A percentile compares a stretch with the other conserved stretches of the same genome.
These are phyloP conservation scores for Antechinus stuartii DNA, from an alignment of 2,113 vertebrate genomes.

Conservation along the genomic window DNA sequence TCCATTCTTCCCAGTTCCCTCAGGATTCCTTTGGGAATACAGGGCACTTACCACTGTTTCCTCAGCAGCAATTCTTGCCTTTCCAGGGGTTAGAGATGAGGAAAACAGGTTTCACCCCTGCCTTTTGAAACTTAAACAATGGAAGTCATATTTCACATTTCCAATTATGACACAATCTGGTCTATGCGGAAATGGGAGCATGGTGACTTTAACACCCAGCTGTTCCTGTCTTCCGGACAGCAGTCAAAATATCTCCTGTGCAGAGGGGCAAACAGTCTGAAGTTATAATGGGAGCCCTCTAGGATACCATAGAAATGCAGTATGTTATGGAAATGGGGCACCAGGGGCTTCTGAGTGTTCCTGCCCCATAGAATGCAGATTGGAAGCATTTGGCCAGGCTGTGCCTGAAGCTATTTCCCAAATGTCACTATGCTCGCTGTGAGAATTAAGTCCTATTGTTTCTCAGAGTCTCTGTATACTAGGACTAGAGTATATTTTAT, in stretches of 20 bases:
- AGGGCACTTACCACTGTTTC: background rate
- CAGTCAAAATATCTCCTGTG: constrained; percentile 26
- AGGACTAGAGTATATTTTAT: background rate
- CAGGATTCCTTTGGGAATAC: background rate
- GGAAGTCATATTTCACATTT: constrained; percentile 63
- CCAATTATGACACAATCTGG: constrained; percentile 55
- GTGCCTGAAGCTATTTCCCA: constrained; percentile 12
- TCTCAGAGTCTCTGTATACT: background rate
- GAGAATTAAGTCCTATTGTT: background rate
- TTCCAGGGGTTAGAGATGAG: constrained; percentile 42
- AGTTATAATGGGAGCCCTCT: constrained; percentile 55
- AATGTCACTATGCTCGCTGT: constrained; percentile 12
- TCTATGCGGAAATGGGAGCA: constrained; percentile 56
- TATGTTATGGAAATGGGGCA: constrained; percentile 9
- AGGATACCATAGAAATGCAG: constrained; percentile 58
- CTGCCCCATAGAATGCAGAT: constrained; percentile 1
- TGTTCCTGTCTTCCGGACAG: constrained; percentile 67
- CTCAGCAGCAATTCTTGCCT: background rate
- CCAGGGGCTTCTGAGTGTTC: constrained; percentile 44
- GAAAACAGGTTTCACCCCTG: background rate
- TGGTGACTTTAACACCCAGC: constrained; percentile 66
- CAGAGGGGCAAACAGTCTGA: constrained; percentile 56
- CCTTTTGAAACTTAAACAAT: background rate
- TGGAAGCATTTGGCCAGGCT: background rate
- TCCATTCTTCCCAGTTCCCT: background rate